Evolutionary conservation across 1,140 invertebrate genomes (phyloP), one percentile per base, ranked within the genome.

Genomic region (Papilio machaon): DNA sequence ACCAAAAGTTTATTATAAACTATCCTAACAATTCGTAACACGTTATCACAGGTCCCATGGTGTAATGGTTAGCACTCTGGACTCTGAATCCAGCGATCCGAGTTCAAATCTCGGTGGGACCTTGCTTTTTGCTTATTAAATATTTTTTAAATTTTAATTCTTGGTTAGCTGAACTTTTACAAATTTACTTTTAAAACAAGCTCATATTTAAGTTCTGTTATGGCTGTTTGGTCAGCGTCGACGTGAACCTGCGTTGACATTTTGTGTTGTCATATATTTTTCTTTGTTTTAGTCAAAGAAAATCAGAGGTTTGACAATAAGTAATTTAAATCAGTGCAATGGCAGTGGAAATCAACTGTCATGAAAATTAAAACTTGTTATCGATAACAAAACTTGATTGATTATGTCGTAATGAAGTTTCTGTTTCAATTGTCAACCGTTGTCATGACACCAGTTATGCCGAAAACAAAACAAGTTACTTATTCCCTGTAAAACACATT

Each of bases 51-150:
- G 86, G 86, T 86, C 79, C 85, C 85, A 87, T 86, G 86, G 86
- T 87, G 83, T 85, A 87, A 85, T 83, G 85, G 83, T 86, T 86
- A 85, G 83, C 82, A 85, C 83, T 87, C 58, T 78, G 76, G 52
- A 78, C 76, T 78, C 76, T 78, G 76, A 78, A 78, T 78, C 76
- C 76, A 78, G 52, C 76, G 76, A 78, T 78, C 76, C 76, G 76
- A 78, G 76, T 78, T 78, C 76, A 78, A 78, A 60, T 78, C 76
- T 78, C 76, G 76, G 76, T 78, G 76, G 76, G 76, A 78, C 76
- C 76, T 78, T 15, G 9, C 83, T 85, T 43, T 43, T 43, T 43
- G 23, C 23, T 30, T 30, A 30, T 30, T 30, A 30, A 43, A 6
- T 7, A 43, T 43, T 43, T 43, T 43, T 43, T 43, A 6, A 43